A percentile compares a stretch with the other conserved stretches of the same genome.
These are phyloP conservation scores for Meta bourneti DNA, from an alignment of 2,888 invertebrate genomes.

Conservation along the genomic window DNA sequence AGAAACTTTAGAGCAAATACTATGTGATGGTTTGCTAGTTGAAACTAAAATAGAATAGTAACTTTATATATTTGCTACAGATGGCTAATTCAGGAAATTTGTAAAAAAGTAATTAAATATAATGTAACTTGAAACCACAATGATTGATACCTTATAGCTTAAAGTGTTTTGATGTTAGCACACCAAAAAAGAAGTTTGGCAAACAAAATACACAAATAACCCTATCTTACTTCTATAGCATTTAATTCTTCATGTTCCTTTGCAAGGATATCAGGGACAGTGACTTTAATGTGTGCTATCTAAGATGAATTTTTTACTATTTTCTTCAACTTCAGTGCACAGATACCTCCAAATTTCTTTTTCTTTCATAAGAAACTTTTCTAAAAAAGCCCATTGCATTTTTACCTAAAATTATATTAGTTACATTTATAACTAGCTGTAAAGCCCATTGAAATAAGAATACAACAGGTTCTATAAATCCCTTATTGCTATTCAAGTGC, in stretches of 20 bases:
- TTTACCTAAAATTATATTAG: constrained; percentile 11
- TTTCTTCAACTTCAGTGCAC: constrained; percentile 10
- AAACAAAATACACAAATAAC: not conserved
- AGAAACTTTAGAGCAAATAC: no score
- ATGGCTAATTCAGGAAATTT: no score
- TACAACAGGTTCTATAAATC: no score
- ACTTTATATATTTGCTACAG: no score
- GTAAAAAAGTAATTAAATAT: no score
- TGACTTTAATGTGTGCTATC: not conserved
- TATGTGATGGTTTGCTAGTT: no score
- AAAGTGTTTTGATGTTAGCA: not conserved
- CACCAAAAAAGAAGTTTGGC: not conserved
- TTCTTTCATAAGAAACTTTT: constrained; percentile 9
- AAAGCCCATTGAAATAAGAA: no score
- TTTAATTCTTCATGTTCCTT: constrained; percentile 21
- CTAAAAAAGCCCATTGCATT: not conserved
- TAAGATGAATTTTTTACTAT: not conserved
- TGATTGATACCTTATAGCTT: no score
- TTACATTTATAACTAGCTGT: no score
- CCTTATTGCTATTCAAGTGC: no score
- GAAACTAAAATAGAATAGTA: no score
- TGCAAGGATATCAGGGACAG: not conserved
- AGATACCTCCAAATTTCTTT: not conserved
- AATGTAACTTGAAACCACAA: no score
- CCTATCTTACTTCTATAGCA: not conserved